phyloP scores from a whole-genome alignment of 2,797 vertebrate species.

The Notolabrus celidotus region DNA sequence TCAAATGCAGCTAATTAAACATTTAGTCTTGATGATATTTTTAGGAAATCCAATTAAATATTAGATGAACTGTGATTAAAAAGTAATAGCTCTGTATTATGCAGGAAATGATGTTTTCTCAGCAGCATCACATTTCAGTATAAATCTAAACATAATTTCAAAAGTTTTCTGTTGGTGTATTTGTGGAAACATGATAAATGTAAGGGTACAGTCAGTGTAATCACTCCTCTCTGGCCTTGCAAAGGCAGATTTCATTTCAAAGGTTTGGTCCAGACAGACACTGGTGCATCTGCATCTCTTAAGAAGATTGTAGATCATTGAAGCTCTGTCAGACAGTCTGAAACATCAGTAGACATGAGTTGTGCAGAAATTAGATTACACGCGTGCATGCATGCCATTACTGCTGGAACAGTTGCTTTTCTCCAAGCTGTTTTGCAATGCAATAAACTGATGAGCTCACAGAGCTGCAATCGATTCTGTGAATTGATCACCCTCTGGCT shows the following conservation, averaged over 20 bases:
- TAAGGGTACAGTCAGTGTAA: no score
- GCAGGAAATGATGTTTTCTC: no score
- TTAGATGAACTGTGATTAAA: no score
- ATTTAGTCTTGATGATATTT: no score
- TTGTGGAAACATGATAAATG: no score
- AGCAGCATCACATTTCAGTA: no score
- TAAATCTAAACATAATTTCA: no score
- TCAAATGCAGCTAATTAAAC: no score
- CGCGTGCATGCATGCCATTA: slow-evolving; percentile 53
- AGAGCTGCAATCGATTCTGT: slow-evolving; percentile 66
- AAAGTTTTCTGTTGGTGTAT: no score
- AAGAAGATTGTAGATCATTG: slow-evolving; percentile 21
- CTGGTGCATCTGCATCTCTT: slow-evolving; percentile 12
- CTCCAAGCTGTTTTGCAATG: slow-evolving; percentile 61
- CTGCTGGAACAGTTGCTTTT: slow-evolving; percentile 57
- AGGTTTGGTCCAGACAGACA: slow-evolving; percentile 10
- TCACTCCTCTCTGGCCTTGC: no score
- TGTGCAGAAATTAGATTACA: slow-evolving; percentile 55
- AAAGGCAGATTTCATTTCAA: background rate
- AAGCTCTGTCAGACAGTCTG: slow-evolving; percentile 21
- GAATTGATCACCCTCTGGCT: slow-evolving; percentile 67
- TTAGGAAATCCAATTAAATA: no score
- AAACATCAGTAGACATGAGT: slow-evolving; percentile 42
- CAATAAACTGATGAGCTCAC: slow-evolving; percentile 68
- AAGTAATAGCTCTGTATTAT: no score